Conservation (phyloP, 2,113 vertebrate species). For the Burhinus oedicnemus region DNA sequence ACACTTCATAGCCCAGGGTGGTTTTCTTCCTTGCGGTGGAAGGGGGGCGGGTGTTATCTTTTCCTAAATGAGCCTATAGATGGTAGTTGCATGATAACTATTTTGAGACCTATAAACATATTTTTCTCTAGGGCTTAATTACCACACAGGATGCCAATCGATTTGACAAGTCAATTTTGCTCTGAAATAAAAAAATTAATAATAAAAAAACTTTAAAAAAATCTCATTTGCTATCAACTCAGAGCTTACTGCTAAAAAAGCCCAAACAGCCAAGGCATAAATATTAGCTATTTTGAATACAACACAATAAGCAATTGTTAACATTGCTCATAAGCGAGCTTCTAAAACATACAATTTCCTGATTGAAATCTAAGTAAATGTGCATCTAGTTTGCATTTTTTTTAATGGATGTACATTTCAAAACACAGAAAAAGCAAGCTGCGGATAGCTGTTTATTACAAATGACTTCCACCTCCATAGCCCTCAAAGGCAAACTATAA, state of each 20-base stretch:
- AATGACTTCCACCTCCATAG: conserved; percentile 69
- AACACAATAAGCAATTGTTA: not conserved
- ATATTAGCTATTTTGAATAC: not conserved
- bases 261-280: not conserved
- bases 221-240: not conserved
- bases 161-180: conserved; percentile 30
- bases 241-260: not conserved
- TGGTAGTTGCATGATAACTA: not conserved
- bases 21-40: not conserved
- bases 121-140: conserved; percentile 54
- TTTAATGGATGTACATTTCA: not conserved
- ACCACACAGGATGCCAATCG: not conserved
- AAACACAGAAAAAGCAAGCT: conserved; percentile 26
- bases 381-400: not conserved
- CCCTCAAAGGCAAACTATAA: conserved; percentile 75
- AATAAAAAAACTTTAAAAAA: no score
- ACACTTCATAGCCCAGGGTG: not conserved
- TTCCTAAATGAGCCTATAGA: not conserved
- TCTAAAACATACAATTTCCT: not conserved
- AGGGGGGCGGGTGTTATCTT: not conserved
- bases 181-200: not conserved
- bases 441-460: conserved; percentile 67
- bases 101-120: not conserved
- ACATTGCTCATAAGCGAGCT: not conserved
- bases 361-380: not conserved